Base-by-base conservation (phyloP, 2,113 vertebrate species). In the Nyctereutes procyonoides region DNA sequence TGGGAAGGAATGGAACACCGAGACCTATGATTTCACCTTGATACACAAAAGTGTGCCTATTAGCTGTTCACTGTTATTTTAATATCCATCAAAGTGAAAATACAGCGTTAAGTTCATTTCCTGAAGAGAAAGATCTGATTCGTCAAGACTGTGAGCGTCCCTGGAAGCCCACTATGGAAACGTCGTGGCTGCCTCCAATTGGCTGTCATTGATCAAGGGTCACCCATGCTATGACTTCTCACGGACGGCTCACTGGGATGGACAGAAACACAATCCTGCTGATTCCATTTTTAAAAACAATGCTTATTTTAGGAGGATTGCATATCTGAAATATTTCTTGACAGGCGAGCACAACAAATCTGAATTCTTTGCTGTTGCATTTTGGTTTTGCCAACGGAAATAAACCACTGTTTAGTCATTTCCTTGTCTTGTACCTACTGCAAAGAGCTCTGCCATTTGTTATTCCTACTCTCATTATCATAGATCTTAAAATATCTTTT, bases 71-170 rank as follows among this genome's bases (percentile, higher is more conserved):
- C 15, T 67, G 94, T 95, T 87, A 92, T 96, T 95, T 95, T 92
- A 90, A 81, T 43, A 96, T n/a, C 55, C 79, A 71, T 56, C 58
- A 85, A 81, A 82, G 74, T 51, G 24, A 63, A 97, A 67, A 62
- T 58, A 60, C 20, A 81, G 4, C 2, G 58, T 53, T 82, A 38
- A 89, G 26, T 86, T 95, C 11, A 79, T 89, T 97, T 96, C 81
- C 83, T 93, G 82, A 92, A 95, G 16, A 96, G 89, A 82, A 95
- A 92, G 94, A 28, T 71, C 51, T 55, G 96, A 85, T 48, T 74
- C 65, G 93, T 89, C 82, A 86, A 95, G 86, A 93, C 96, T 83
- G 62, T 73, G 51, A 89, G 24, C 30, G 20, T 69, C 60, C 51
- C 51, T 74, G n/a, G 83, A 85, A 93, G 28, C 51, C n/a, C 65